These are phyloP conservation scores for Cepphus grylle DNA, from an alignment of 2,113 vertebrate species.

Conservation along the genomic window DNA sequence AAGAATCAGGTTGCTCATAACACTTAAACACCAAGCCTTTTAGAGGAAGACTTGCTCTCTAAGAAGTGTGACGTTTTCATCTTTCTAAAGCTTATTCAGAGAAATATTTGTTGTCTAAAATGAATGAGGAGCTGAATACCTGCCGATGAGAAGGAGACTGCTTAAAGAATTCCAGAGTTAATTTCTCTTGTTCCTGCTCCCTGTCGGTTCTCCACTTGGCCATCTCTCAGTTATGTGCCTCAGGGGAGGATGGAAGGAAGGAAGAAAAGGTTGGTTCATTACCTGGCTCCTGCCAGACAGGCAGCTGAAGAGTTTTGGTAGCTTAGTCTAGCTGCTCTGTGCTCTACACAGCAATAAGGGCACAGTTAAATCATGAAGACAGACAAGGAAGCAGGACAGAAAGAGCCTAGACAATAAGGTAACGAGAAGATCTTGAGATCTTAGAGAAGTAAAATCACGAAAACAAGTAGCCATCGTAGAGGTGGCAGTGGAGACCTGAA, in stretches of 20 bases:
- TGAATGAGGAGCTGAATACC: not conserved
- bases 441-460: not conserved
- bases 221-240: not conserved
- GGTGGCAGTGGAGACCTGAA: not conserved
- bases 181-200: not conserved
- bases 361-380: not conserved
- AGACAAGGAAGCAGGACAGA: not conserved
- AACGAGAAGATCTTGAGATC: not conserved
- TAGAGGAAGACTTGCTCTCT: not conserved
- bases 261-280: not conserved
- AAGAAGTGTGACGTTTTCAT: not conserved
- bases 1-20: not conserved
- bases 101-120: not conserved
- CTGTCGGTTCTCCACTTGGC: not conserved
- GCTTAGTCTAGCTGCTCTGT: not conserved
- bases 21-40: not conserved
- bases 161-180: not conserved
- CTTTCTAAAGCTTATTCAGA: not conserved
- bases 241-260: not conserved
- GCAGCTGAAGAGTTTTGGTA: not conserved
- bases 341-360: not conserved
- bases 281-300: not conserved
- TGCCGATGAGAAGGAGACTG: not conserved
- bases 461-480: rapidly evolving
- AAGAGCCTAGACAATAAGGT: not conserved